Evolutionary conservation across 37 sponge, comb jelly and placozoan species (phyloP), one percentile per base, ranked within the genome.

Genomic region (Cladorhizidae sp.): DNA sequence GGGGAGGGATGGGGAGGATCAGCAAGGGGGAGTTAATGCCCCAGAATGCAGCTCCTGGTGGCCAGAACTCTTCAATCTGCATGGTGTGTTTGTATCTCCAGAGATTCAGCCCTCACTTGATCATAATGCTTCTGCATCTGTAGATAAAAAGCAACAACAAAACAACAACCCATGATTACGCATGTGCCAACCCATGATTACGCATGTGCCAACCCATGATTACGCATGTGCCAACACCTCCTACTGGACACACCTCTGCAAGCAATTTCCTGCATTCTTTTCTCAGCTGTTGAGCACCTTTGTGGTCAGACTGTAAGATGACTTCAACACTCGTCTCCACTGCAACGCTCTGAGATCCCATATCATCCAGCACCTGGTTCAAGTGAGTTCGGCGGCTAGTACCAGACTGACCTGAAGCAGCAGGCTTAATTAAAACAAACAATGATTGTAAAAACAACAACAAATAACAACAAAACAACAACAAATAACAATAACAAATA

Each of bases 121-220:
- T 81, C 72, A 76, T 87, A 87, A 3, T 62, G 75, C 52, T 58
- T 51, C 43, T 87, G 82, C 62, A 87, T 49, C 86, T 86, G 72
- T 36, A 59, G 22, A 25, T 11, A 61, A 1, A 72, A 8, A 79
- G 0, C 25, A 18, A 39, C 23, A 57, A 35, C 31, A 36, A 17
- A 11, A 36, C 8, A 3, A 45, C 49, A 45, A 12, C 8, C 49
- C 49, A 45, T 45, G 49, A 5, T 45, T 9, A 5, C 49, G 8
- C 49, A 5, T 9, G 9, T 9, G 8, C 49, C 49, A 5, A 5
- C 49, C 49, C 49, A 45, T 45, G 49, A 5, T 45, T 9, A 5
- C 49, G 8, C 49, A 5, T 9, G 9, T 9, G 8, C 49, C 49
- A 5, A 5, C 49, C 49, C 49, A 45, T 45, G 49, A 5, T 45